Conservation (phyloP, 2,797 vertebrate species). For the Pseudochirops cupreus region DNA sequence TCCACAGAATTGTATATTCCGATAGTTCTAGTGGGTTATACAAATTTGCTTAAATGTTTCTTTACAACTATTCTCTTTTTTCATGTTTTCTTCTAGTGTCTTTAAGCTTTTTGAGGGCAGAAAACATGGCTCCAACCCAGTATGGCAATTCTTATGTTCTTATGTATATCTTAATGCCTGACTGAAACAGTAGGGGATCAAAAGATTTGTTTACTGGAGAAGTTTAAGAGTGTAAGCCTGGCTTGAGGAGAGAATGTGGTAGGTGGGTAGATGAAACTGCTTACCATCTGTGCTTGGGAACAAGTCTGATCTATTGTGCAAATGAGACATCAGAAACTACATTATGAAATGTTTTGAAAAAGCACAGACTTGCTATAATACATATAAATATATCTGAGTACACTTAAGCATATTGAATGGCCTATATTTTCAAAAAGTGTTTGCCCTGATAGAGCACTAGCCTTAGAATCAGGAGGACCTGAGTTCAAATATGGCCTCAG, state of each 20-base stretch:
- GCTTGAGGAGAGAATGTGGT: background rate
- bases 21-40: background rate
- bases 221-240: background rate
- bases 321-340: background rate
- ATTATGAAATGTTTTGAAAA: slow-evolving; percentile 30
- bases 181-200: background rate
- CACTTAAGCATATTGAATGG: background rate
- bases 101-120: background rate
- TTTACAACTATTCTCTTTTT: background rate
- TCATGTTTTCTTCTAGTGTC: background rate
- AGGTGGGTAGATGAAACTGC: background rate
- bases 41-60: background rate
- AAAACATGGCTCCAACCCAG: background rate
- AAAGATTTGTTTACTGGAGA: background rate
- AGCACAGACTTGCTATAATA: background rate
- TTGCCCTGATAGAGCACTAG: background rate
- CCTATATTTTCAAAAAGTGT: background rate
- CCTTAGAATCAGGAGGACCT: background rate
- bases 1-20: background rate
- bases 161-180: background rate
- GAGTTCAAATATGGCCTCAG: background rate
- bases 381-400: background rate
- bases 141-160: background rate
- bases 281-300: background rate
- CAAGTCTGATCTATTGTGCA: background rate